These are phyloP conservation scores for Bubo blakistoni DNA, from an alignment of 2,113 vertebrate species.

Conservation along the genomic window DNA sequence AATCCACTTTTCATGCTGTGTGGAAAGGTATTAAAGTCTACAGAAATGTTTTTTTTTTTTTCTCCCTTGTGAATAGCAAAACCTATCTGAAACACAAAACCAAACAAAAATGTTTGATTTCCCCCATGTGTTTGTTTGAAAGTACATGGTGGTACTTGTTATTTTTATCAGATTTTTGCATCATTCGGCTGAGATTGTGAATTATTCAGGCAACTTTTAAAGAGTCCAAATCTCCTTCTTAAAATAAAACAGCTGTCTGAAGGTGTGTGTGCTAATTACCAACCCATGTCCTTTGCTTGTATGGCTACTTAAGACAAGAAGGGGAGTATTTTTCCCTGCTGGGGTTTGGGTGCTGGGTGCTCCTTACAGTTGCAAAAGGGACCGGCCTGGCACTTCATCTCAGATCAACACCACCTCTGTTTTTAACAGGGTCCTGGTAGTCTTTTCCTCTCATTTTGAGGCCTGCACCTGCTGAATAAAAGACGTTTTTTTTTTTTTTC, in stretches of 20 bases:
- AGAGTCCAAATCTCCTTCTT: background rate
- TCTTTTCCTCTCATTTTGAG: background rate
- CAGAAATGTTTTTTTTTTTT: background rate
- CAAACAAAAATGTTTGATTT: background rate
- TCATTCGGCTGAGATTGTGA: fast-evolving
- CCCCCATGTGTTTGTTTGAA: fast-evolving
- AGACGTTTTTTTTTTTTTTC: fast-evolving
- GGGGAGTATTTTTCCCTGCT: background rate
- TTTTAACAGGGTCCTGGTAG: background rate
- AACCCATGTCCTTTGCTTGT: background rate
- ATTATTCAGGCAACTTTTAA: background rate
- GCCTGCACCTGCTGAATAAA: background rate
- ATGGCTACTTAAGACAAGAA: background rate
- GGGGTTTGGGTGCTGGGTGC: background rate
- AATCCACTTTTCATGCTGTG: background rate
- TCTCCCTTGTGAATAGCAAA: background rate
- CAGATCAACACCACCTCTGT: fast-evolving
- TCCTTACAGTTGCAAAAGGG: background rate
- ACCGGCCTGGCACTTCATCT: fast-evolving
- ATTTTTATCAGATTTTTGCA: background rate
- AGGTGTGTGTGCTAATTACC: background rate
- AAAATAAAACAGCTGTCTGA: background rate
- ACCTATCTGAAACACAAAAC: background rate
- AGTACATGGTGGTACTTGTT: background rate
- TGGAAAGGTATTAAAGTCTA: background rate